Percentiles rank a stretch among this genome's conserved stretches.
phyloP scores from a whole-genome alignment of 1,140 invertebrate genomes.

The Mamestra configurata region DNA sequence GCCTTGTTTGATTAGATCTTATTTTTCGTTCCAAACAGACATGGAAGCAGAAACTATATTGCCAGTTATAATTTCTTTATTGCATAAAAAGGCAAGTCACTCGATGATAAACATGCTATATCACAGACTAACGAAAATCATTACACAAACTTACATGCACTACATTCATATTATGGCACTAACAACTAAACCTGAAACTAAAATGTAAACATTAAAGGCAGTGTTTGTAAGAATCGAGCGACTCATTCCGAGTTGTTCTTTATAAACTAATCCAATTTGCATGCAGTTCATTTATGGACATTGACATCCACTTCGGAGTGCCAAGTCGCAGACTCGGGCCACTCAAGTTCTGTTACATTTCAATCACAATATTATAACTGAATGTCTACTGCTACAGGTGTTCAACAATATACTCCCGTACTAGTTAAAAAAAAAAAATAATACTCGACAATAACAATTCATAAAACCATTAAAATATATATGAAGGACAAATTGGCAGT shows the following conservation, averaged over 20 bases:
- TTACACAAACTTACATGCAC: constrained; percentile 78
- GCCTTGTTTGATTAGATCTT: constrained; percentile 35
- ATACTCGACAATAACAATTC: constrained; percentile 81
- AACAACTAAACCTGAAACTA: constrained; percentile 77
- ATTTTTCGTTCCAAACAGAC: constrained; percentile 34
- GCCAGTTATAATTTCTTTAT: constrained; percentile 45
- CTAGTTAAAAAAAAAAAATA: constrained; percentile 78
- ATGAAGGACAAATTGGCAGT: constrained; percentile 71
- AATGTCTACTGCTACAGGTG: constrained; percentile 75
- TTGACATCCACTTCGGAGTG: neutral
- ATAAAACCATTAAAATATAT: constrained; percentile 75
- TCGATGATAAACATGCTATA: constrained; percentile 79
- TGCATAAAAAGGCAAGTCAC: constrained; percentile 75
- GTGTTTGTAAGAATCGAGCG: constrained; percentile 56
- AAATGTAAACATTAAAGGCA: constrained; percentile 65
- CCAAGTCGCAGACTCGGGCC: neutral
- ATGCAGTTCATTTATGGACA: constrained; percentile 23
- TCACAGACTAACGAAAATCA: constrained; percentile 86
- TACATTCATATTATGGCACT: constrained; percentile 84
- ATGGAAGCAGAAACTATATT: constrained; percentile 33
- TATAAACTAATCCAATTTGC: constrained; percentile 48
- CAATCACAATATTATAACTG: constrained; percentile 82
- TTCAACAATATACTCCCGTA: constrained; percentile 75
- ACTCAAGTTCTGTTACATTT: constrained; percentile 76
- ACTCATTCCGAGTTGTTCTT: constrained; percentile 54